Base-by-base conservation (phyloP, 1,140 invertebrate species). In the Camponotus pennsylvanicus region DNA sequence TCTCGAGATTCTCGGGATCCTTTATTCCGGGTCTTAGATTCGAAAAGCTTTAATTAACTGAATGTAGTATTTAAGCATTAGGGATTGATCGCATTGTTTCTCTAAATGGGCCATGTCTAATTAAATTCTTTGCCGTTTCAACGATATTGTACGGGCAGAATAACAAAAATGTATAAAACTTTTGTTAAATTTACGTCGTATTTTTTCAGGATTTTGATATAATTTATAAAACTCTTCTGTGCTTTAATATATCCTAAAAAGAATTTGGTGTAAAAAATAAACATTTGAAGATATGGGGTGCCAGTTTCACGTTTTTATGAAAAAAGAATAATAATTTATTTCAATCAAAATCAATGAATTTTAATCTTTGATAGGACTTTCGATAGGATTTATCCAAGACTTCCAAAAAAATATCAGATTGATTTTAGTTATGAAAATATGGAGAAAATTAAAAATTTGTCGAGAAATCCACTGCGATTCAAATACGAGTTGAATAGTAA, bases 31-130 rank as follows among this genome's bases (percentile, higher is more conserved):
- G 13, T 85, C 49, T 64, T 45, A 57, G 32, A 13, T 61, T 82
- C 71, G 42, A 75, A 73, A 61, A 83, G 79, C 40, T 83, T 75
- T 83, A 83, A 83, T 83, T 83, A 83, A 83, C 27, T 42, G 40
- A 40, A 83, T 75, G 69, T 83, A 83, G 52, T 75, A 40, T 61
- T 75, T 40, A 45, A 59, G 55, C 18, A 71, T 21, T 37, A 34
- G 42, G 55, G 67, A 75, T 83, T 83, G 55, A 75, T 73, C 37
- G 55, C 6, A 75, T 73, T 83, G 69, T 63, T 73, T 73, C 49
- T 71, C 63, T 15, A 63, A 34, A 21, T n/a, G 21, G 59, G 8
- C 37, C 32, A 67, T n/a, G 11, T 11, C 18, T 80, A 80, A 80
- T 79, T 78, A 67, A 59, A 57, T 80, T 67, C 52, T 85, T 80